Base-by-base conservation (phyloP, 2,888 invertebrate species). In the Lissonota sp. region DNA sequence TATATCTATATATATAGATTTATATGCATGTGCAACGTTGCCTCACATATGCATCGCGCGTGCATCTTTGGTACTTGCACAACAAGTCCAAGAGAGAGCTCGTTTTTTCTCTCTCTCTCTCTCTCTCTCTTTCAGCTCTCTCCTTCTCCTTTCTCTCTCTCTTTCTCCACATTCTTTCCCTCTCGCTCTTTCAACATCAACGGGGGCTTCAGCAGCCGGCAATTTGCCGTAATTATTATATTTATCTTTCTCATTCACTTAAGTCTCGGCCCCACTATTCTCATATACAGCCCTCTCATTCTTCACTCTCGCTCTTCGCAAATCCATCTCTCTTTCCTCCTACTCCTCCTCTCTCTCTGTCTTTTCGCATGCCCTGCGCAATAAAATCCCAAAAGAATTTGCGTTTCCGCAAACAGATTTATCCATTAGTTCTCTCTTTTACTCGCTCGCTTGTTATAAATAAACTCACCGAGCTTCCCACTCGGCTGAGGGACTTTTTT, bases 241-340 rank as follows among this genome's bases (percentile, higher is more conserved):
- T 91, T 91, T 90, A 91, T 90, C 91, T 89, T 90, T 89, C 90
- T 90, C 90, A 89, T 90, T 91, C 90, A 90, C 90, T 91, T 88
- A 90, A 88, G 86, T 83, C 86, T 80, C 79, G 57, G 77, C 78
- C 71, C 82, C 73, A 67, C 72, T 71, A 49, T 57, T 55, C 67
- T 39, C 44, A 4, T 5, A 44, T 14, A 12, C 66, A 26, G 58
- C 16, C 40, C 70, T 60, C 74, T 71, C 78, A 75, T 79, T 67
- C 81, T 74, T 79, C 74, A 76, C 81, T 78, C 78, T 64, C 74
- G 71, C 66, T 75, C 55, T 66, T 78, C 70, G 58, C 66, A 26
- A 26, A 26, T 57, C 44, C 57, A 46, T 49, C 63, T 12, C 58
- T 55, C 76, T 69, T 42, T 42, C 62, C 53, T 53, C 80, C 44